phyloP scores from a whole-genome alignment of 2,797 vertebrate genomes.

The Hippoglossus hippoglossus region DNA sequence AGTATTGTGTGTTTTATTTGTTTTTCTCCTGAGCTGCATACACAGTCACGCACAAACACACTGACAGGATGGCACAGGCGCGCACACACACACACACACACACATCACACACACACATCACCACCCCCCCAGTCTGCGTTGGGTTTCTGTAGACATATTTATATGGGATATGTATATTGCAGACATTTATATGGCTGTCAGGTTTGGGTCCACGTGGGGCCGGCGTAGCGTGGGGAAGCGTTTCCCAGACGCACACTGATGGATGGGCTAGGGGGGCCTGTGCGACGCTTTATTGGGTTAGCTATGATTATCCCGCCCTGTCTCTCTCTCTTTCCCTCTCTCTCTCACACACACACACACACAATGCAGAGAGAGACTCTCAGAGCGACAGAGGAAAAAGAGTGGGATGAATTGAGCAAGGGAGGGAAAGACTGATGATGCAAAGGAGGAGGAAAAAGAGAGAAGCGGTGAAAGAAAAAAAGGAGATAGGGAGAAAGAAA shows the following conservation, averaged over 20 bases:
- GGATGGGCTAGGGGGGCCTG: slow-evolving; percentile 89
- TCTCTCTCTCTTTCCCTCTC: slow-evolving; percentile 48
- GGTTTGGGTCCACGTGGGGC: slow-evolving; percentile 86
- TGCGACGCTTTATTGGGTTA: slow-evolving; percentile 99
- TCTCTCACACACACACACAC: slow-evolving; percentile 32
- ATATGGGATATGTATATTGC: slow-evolving; percentile 96
- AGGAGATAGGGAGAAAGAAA: slow-evolving; percentile 17
- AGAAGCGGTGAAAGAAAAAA: slow-evolving; percentile 46
- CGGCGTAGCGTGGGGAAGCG: slow-evolving; percentile 87
- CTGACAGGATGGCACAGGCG: not conserved
- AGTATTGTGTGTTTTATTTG: slow-evolving; percentile 83
- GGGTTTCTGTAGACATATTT: slow-evolving; percentile 87
- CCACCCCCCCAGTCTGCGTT: slow-evolving; percentile 64
- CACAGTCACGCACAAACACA: slow-evolving; percentile 33
- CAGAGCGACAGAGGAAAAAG: slow-evolving; percentile 59
- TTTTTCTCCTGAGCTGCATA: slow-evolving; percentile 81
- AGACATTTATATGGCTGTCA: slow-evolving; percentile 99
- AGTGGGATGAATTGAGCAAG: slow-evolving; percentile 59
- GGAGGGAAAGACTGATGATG: slow-evolving; percentile 73
- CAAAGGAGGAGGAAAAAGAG: slow-evolving; percentile 45
- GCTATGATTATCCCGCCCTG: slow-evolving; percentile 98
- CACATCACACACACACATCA: slow-evolving; percentile 36
- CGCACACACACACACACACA: slow-evolving; percentile 40
- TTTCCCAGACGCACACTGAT: slow-evolving; percentile 97
- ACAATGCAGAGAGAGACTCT: slow-evolving; percentile 68